These are phyloP conservation scores for human (Homo sapiens) DNA, from an alignment of 2,113 vertebrate genomes.

Conservation along the genomic window GRCh38 chr3:104757001-104757500, in stretches of 20 bases:
- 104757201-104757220: not conserved
- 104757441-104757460: not conserved
- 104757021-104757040: not conserved
- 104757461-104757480: not conserved
- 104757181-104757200: not conserved
- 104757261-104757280: too few species aligned
- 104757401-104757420: not conserved
- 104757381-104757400: not conserved
- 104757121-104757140: not conserved
- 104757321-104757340: not conserved
- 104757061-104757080: not conserved
- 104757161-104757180: not conserved
- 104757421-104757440: not conserved
- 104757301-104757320: not conserved
- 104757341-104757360: not conserved
- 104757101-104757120: not conserved
- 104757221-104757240: not conserved
- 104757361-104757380: not conserved
- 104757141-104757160: not conserved
- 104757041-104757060: not conserved
- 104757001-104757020: not conserved
- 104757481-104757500: not conserved
- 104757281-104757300: not conserved
- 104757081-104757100: not conserved
- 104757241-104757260: not conserved